Conservation (phyloP, 2,888 invertebrate species). For the Mermis nigrescens region DNA sequence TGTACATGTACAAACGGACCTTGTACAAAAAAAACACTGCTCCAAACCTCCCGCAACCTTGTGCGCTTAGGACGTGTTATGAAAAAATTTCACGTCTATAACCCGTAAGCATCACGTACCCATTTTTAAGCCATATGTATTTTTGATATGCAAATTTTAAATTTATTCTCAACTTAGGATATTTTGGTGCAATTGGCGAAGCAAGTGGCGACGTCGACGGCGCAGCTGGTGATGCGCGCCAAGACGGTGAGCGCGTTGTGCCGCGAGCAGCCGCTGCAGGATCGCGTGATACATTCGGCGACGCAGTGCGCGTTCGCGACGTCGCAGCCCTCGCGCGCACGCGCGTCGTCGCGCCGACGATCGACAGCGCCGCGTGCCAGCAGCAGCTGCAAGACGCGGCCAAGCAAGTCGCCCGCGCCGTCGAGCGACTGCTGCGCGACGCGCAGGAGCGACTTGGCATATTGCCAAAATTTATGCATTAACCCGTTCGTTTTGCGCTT, state of each 20-base stretch:
- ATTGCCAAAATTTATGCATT: too few relatives aligned
- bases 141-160: background rate
- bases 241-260: constrained; percentile 77
- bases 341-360: constrained; percentile 50
- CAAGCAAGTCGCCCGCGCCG: constrained; percentile 72
- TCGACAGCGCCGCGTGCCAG: constrained; percentile 44
- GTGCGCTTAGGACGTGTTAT: too few relatives aligned
- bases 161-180: constrained; percentile 41
- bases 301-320: constrained; percentile 91
- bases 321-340: constrained; percentile 92
- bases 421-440: constrained; percentile 61
- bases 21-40: too few relatives aligned
- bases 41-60: too few relatives aligned
- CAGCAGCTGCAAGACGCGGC: constrained; percentile 79
- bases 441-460: too few relatives aligned
- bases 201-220: constrained; percentile 91
- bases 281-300: constrained; percentile 75
- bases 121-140: background rate
- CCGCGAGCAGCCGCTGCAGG: constrained; percentile 59
- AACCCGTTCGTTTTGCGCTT: too few relatives aligned
- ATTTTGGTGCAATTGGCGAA: constrained; percentile 79
- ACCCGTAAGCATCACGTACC: background rate
- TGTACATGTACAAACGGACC: too few relatives aligned
- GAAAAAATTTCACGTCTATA: background rate
- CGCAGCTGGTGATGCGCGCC: constrained; percentile 79